These are phyloP conservation scores for Odocoileus virginianus DNA, from an alignment of 2,113 vertebrate species.

Conservation along the genomic window DNA sequence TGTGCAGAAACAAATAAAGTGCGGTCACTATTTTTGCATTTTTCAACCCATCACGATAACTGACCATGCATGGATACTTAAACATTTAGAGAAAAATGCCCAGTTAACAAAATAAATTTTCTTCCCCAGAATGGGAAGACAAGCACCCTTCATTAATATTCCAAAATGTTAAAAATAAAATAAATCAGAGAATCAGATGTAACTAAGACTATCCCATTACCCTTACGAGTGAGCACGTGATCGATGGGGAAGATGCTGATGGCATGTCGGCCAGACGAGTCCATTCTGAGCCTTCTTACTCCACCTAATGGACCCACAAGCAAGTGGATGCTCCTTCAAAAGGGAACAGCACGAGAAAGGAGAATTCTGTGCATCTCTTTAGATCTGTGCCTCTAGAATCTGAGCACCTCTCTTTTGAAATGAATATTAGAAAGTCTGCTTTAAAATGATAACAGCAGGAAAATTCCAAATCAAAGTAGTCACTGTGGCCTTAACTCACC, in stretches of 20 bases:
- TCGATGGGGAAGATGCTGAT: not conserved
- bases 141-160: not conserved
- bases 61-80: not conserved
- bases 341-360: not conserved
- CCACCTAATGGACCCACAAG: too few relatives aligned
- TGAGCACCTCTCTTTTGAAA: not conserved
- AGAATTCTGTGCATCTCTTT: not conserved
- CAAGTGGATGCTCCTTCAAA: not conserved
- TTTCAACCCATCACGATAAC: not conserved
- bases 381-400: not conserved
- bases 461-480: conserved; percentile 61
- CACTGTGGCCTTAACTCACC: conserved; percentile 46
- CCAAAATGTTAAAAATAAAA: conserved; percentile 17
- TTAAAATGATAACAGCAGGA: conserved; percentile 8
- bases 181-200: not conserved
- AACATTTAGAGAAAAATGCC: not conserved
- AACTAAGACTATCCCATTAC: not conserved
- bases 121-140: not conserved
- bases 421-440: not conserved
- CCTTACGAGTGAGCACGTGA: not conserved
- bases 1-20: not conserved
- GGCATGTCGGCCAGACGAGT: not conserved
- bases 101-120: not conserved
- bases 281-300: not conserved
- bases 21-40: not conserved